phyloP scores from a whole-genome alignment of 2,797 vertebrate genomes.

The Schizopygopsis malacanthus region DNA sequence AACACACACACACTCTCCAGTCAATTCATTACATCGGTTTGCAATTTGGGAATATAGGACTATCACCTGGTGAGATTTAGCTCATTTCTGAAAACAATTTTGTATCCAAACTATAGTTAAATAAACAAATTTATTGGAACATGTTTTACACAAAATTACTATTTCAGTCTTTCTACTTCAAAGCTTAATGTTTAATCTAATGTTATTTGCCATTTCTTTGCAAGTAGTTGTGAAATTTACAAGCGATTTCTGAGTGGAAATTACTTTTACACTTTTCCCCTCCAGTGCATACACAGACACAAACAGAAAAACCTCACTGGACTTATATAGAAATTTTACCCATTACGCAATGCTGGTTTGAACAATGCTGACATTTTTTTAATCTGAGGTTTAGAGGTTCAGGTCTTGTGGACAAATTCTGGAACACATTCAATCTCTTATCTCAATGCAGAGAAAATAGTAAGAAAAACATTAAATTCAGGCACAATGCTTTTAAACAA shows the following conservation, averaged over 20 bases:
- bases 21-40: constrained; percentile 32
- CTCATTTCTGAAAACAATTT: not conserved
- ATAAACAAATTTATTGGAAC: not conserved
- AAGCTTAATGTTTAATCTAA: not conserved
- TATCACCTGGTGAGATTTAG: not conserved
- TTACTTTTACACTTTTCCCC: not conserved
- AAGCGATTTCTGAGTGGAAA: not conserved
- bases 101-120: not conserved
- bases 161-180: not conserved
- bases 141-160: not conserved
- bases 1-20: constrained; percentile 19
- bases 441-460: constrained; percentile 7
- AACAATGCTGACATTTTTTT: constrained; percentile 39
- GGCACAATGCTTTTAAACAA: constrained; percentile 42
- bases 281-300: not conserved
- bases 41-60: constrained; percentile 5
- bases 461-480: constrained; percentile 12
- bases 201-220: not conserved
- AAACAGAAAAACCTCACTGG: constrained; percentile 1
- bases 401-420: not conserved
- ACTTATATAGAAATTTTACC: constrained; percentile 16
- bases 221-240: not conserved
- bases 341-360: constrained; percentile 11
- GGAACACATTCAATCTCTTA: not conserved
- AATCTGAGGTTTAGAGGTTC: constrained; percentile 48